phyloP scores from a whole-genome alignment of 2,113 vertebrate genomes.

The Crotalus viridis region DNA sequence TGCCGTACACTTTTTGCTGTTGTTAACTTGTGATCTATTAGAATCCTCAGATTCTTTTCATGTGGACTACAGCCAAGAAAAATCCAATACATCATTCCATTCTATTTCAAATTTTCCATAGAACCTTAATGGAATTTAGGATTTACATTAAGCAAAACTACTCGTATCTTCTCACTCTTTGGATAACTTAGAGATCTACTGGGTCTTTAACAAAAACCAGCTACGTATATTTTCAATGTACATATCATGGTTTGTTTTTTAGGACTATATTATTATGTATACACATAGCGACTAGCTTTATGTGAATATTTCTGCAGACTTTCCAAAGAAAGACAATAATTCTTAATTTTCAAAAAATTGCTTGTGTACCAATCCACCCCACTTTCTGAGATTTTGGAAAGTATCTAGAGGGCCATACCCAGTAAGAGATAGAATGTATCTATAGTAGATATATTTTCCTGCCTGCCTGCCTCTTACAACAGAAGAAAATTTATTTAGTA shows the following conservation, averaged over 20 bases:
- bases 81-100: not conserved
- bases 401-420: not conserved
- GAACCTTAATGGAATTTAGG: not conserved
- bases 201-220: not conserved
- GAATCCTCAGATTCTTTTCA: not conserved
- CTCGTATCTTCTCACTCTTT: not conserved
- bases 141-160: not conserved
- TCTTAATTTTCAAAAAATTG: not conserved
- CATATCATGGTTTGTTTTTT: not conserved
- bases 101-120: not conserved
- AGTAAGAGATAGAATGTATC: not conserved
- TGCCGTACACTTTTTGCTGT: not conserved
- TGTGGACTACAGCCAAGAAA: not conserved
- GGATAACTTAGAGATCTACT: not conserved
- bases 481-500: not conserved
- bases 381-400: not conserved
- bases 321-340: not conserved
- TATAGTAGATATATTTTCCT: not conserved
- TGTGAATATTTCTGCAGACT: not conserved
- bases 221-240: not conserved
- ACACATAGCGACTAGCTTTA: not conserved
- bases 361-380: not conserved
- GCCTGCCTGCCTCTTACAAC: not conserved
- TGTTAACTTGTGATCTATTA: not conserved
- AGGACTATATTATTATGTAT: not conserved